Evolutionary conservation across 92 coral and sea anemone species (phyloP).

Genomic region (Pocillopora meandrina): DNA sequence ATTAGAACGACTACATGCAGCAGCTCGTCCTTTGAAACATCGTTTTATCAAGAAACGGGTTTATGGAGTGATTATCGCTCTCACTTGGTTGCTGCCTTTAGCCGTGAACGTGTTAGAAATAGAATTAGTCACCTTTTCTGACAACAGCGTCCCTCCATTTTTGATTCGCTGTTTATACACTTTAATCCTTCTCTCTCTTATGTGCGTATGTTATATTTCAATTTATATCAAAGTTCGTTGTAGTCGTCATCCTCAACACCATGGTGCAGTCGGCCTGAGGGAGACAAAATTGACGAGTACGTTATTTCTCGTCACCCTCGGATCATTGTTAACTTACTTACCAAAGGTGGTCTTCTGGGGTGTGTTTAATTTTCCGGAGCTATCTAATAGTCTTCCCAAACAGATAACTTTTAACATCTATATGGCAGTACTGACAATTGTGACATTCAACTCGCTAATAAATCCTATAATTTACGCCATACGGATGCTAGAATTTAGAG

Average conservation of each 20-base stretch:
- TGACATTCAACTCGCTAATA: constrained; percentile 12
- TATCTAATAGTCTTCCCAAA: background rate
- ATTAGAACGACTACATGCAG: background rate
- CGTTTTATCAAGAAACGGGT: background rate
- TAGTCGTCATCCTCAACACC: background rate
- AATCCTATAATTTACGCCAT: constrained; percentile 22
- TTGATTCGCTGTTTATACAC: background rate
- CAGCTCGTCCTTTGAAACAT: background rate
- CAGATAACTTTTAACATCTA: background rate
- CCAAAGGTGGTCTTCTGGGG: background rate
- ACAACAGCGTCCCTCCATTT: background rate
- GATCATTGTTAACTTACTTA: background rate
- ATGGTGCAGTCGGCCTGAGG: background rate
- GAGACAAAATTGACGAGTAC: constrained; percentile 14
- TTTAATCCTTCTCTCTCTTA: background rate
- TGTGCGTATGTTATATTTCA: background rate
- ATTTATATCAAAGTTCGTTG: background rate
- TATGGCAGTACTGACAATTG: background rate
- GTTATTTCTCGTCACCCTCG: background rate
- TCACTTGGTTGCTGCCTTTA: background rate
- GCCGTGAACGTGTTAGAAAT: background rate
- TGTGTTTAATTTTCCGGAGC: background rate
- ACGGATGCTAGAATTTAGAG: constrained; percentile 1
- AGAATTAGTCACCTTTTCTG: background rate
- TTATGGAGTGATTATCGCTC: background rate